Percentiles rank a stretch among this genome's conserved stretches.
Evolutionary conservation across 2,113 vertebrate species (phyloP).

Genomic region (Percopsis transmontana): DNA sequence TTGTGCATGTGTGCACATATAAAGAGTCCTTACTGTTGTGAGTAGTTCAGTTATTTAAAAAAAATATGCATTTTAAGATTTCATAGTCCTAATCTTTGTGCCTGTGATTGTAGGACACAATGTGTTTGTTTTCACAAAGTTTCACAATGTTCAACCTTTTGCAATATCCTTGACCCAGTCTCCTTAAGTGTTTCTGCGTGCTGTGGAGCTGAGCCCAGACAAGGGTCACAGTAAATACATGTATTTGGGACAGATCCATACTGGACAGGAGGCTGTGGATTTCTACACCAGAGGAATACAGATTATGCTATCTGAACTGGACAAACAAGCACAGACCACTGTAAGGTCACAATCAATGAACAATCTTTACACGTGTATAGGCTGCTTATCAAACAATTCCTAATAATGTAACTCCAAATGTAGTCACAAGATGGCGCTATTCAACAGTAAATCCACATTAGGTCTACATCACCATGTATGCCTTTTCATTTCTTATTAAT

Average conservation of each 20-base stretch:
- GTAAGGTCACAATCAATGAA: constrained; percentile 49
- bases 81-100: not conserved
- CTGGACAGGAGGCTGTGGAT: constrained; percentile 74
- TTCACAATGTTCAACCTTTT: too few species aligned
- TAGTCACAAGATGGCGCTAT: constrained; percentile 59
- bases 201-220: constrained; percentile 79
- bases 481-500: not conserved
- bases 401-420: constrained; percentile 6
- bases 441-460: constrained; percentile 5
- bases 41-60: not conserved
- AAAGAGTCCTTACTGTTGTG: not conserved
- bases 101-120: too few species aligned
- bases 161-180: constrained; percentile 68
- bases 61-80: too few species aligned
- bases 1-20: not conserved
- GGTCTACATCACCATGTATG: not conserved
- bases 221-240: constrained; percentile 82
- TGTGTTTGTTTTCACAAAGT: too few species aligned
- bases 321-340: constrained; percentile 57
- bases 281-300: constrained; percentile 80
- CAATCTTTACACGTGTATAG: not conserved
- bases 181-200: constrained; percentile 71
- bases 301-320: constrained; percentile 70
- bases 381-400: too few species aligned
- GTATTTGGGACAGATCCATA: constrained; percentile 83